Percentiles rank a stretch among this genome's conserved stretches.
Evolutionary conservation across 1,140 invertebrate species (phyloP).

Genomic region (Atta colombica): DNA sequence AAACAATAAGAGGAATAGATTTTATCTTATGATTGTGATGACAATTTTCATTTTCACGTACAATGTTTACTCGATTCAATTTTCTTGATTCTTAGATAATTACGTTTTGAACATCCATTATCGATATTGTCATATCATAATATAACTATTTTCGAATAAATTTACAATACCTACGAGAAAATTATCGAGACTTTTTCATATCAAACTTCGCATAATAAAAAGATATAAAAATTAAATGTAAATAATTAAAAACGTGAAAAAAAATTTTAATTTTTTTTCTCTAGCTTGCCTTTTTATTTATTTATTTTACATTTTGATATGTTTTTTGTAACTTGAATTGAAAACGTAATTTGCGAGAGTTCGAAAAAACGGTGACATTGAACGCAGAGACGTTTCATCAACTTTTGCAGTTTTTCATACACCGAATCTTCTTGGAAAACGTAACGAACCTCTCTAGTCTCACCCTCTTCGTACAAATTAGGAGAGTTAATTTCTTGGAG

Average conservation of each 20-base stretch:
- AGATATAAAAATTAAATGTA: neutral
- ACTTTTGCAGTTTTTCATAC: conserved; percentile 25
- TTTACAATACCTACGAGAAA: neutral
- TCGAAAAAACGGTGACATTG: neutral
- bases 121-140: conserved; percentile 38
- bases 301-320: neutral
- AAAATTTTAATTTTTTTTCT: neutral
- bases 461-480: conserved; percentile 39
- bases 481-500: neutral
- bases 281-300: neutral
- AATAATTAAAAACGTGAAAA: neutral
- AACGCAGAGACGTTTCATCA: neutral
- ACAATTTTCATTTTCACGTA: conserved; percentile 12
- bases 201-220: neutral
- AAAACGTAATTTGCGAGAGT: neutral
- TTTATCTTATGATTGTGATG: neutral
- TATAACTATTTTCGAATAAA: neutral
- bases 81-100: conserved; percentile 30
- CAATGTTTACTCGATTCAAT: conserved; percentile 14
- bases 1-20: conserved; percentile 19
- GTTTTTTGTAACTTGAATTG: neutral
- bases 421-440: conserved; percentile 36
- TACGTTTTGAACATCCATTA: conserved; percentile 47
- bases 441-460: conserved; percentile 16
- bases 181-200: neutral